Conservation (phyloP, 1,140 invertebrate genomes). For the Pogonomyrmex barbatus region DNA sequence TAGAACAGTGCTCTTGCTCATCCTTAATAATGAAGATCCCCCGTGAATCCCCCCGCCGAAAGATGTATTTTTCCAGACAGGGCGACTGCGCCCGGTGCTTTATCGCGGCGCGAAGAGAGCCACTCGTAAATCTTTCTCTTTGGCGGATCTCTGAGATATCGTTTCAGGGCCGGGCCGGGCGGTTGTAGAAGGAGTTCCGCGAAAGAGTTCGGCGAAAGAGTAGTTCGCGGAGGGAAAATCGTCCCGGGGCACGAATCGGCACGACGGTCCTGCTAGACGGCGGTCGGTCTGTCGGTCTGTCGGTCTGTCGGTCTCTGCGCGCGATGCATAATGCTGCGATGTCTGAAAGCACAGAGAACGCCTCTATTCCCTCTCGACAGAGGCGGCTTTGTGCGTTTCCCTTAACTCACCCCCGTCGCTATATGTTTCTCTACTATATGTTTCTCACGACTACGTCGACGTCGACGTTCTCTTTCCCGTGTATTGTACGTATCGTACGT, state of each 20-base stretch:
- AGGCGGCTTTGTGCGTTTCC: constrained; percentile 73
- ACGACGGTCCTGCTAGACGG: constrained; percentile 62
- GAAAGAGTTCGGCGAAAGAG: not conserved
- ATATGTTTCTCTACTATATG: too few relatives aligned
- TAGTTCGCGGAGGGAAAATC: not conserved
- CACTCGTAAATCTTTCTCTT: constrained; percentile 54
- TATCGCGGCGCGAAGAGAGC: not conserved
- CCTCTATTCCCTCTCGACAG: constrained; percentile 74
- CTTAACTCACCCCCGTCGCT: constrained; percentile 48
- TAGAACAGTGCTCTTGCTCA: not conserved
- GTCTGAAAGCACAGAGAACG: constrained; percentile 74
- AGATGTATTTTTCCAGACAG: not conserved
- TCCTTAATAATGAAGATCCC: constrained; percentile 18
- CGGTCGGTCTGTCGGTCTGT: constrained; percentile 66
- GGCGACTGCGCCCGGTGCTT: constrained; percentile 7
- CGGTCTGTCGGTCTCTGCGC: constrained; percentile 65
- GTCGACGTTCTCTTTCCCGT: constrained; percentile 23
- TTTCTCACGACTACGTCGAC: constrained; percentile 56
- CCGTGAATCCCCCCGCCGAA: constrained; percentile 4
- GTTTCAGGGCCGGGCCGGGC: not conserved
- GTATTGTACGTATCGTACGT: constrained; percentile 10
- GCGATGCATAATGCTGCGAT: constrained; percentile 71
- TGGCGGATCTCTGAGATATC: constrained; percentile 35
- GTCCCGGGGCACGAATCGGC: constrained; percentile 13
- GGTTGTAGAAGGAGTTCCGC: not conserved